Percentiles rank a stretch among this genome's conserved stretches.
Conservation (phyloP, 2,113 vertebrate genomes). For the Gambusia holbrooki region DNA sequence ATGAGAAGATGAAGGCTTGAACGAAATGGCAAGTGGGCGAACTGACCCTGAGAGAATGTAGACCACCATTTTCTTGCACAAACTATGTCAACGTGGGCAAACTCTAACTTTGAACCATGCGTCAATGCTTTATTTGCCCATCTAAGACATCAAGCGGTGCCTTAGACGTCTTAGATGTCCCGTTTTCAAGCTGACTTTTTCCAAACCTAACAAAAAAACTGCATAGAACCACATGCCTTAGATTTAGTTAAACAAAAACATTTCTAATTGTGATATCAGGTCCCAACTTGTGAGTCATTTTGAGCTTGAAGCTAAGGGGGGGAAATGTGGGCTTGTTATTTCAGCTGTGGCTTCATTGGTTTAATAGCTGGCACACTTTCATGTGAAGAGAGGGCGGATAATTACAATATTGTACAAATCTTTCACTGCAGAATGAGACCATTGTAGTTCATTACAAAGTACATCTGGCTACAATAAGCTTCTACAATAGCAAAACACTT, state of each 20-base stretch:
- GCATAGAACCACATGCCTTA: background rate
- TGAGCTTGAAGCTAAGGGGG: background rate
- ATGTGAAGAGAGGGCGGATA: conserved; percentile 34
- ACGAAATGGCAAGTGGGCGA: background rate
- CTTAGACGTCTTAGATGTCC: no score
- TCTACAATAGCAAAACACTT: conserved; percentile 41
- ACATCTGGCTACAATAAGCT: conserved; percentile 67
- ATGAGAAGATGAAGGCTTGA: background rate
- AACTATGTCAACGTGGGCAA: background rate
- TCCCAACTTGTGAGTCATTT: conserved; percentile 21
- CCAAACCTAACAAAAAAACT: background rate
- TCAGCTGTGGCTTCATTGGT: conserved; percentile 45
- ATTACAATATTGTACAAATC: conserved; percentile 64
- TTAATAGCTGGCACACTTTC: conserved; percentile 60
- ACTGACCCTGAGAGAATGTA: background rate
- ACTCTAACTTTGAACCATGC: background rate
- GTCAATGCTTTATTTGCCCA: background rate
- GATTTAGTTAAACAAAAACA: conserved; percentile 14
- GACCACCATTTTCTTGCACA: background rate
- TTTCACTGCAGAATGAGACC: conserved; percentile 43
- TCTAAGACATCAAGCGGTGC: no score
- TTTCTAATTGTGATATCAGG: background rate
- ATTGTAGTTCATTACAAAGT: conserved; percentile 61
- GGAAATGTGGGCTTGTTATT: conserved; percentile 39
- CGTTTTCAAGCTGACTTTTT: background rate